These are phyloP conservation scores for Kryptolebias ocellatus DNA, from an alignment of 2,797 vertebrate genomes.

Conservation along the genomic window DNA sequence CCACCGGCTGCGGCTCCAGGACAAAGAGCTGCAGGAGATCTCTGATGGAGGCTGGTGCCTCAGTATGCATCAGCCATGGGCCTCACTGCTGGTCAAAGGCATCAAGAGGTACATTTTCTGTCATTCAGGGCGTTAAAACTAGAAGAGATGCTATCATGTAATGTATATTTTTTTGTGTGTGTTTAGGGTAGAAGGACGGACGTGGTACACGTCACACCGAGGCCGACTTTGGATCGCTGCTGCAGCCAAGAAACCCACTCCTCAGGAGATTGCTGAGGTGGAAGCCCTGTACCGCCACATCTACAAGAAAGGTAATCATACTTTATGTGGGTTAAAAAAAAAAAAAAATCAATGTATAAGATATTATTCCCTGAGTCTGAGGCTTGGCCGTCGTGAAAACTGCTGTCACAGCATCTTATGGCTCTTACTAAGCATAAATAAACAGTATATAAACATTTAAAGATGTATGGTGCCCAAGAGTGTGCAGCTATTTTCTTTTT, in stretches of 20 bases:
- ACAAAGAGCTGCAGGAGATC: slow-evolving; percentile 95
- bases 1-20: slow-evolving; percentile 88
- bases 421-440: too few relatives aligned
- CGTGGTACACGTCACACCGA: slow-evolving; percentile 94
- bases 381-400: not conserved
- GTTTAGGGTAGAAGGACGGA: slow-evolving; percentile 92
- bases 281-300: slow-evolving; percentile 87
- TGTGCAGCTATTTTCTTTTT: too few relatives aligned
- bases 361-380: too few relatives aligned
- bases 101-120: slow-evolving; percentile 86
- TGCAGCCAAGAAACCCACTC: slow-evolving; percentile 89
- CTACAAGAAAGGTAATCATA: slow-evolving; percentile 81
- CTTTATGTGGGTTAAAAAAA: not conserved
- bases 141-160: not conserved
- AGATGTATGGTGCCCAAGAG: too few relatives aligned
- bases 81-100: slow-evolving; percentile 90
- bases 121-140: too few relatives aligned
- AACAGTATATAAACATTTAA: too few relatives aligned
- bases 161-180: slow-evolving; percentile 10
- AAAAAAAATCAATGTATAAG: not conserved
- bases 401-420: not conserved
- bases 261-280: slow-evolving; percentile 89
- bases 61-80: slow-evolving; percentile 98
- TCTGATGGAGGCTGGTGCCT: slow-evolving; percentile 95
- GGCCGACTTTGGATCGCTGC: slow-evolving; percentile 97